Percentiles rank a stretch among this genome's conserved stretches.
Conservation (phyloP, 2,113 vertebrate genomes). For the Chloropsis cyanopogon region DNA sequence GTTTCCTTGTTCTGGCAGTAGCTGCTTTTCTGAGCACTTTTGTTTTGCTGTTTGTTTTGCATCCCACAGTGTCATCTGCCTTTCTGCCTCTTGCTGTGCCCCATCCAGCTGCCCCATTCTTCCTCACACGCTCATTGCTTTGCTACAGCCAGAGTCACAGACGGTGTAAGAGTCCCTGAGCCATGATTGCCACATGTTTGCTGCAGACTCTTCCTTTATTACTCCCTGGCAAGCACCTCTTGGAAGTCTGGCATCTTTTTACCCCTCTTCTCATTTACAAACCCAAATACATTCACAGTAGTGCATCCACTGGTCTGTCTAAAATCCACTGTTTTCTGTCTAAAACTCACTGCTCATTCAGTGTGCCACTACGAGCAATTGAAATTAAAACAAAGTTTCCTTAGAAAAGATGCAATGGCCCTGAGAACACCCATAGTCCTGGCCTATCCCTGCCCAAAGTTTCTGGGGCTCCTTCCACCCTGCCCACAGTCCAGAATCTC, state of each 20-base stretch:
- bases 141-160: neutral
- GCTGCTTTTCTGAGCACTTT: neutral
- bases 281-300: neutral
- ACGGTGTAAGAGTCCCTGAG: neutral
- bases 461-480: neutral
- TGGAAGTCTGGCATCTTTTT: neutral
- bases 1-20: neutral
- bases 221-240: neutral
- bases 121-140: neutral
- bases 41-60: neutral
- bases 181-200: neutral
- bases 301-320: neutral
- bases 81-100: neutral
- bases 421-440: neutral
- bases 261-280: neutral
- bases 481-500: neutral
- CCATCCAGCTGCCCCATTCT: neutral
- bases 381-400: neutral
- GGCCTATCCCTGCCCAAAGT: neutral
- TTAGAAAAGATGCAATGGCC: neutral
- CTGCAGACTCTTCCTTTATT: neutral
- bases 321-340: neutral
- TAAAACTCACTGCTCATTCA: neutral
- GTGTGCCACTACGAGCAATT: fast-evolving
- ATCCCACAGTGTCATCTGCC: neutral